phyloP scores from a whole-genome alignment of 2,113 vertebrate species.

The Lycaon pictus region DNA sequence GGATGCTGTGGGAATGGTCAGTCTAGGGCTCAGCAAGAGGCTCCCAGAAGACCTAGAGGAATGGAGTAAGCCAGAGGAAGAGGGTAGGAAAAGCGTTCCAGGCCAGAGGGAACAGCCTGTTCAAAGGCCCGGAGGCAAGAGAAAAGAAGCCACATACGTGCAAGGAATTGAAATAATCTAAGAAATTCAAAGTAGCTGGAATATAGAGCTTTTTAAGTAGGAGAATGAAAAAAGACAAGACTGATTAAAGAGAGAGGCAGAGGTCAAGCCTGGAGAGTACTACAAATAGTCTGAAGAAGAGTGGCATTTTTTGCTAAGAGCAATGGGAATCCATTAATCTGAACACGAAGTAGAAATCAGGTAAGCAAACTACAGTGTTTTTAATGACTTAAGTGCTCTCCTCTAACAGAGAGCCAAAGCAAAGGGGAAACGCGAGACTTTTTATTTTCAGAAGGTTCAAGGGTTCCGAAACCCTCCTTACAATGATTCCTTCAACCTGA shows the following conservation, averaged over 20 bases:
- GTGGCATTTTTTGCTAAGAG: slow-evolving; percentile 35
- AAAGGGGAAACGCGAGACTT: slow-evolving; percentile 21
- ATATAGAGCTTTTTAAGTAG: not conserved
- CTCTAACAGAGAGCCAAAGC: not conserved
- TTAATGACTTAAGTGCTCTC: slow-evolving; percentile 23
- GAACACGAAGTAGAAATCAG: not conserved
- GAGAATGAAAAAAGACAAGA: not conserved
- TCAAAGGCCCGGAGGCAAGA: slow-evolving; percentile 41
- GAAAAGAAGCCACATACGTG: not conserved
- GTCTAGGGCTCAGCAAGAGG: not conserved
- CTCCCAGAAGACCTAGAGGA: not conserved
- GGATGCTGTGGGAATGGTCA: not conserved
- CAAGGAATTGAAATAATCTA: slow-evolving; percentile 36
- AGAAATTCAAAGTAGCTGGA: slow-evolving; percentile 42
- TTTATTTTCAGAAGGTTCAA: slow-evolving; percentile 34
- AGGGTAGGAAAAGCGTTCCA: not conserved
- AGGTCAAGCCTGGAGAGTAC: not conserved
- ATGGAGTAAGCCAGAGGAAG: not conserved
- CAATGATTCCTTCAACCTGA: slow-evolving; percentile 23
- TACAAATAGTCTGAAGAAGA: slow-evolving; percentile 18
- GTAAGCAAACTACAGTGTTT: slow-evolving; percentile 32
- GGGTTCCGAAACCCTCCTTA: slow-evolving; percentile 2
- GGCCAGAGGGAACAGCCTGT: not conserved
- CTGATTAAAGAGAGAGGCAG: slow-evolving; percentile 1
- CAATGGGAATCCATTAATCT: not conserved